Base-by-base conservation (phyloP, 2,888 invertebrate genomes). In the Galeopsomyia nigrocyanea region DNA sequence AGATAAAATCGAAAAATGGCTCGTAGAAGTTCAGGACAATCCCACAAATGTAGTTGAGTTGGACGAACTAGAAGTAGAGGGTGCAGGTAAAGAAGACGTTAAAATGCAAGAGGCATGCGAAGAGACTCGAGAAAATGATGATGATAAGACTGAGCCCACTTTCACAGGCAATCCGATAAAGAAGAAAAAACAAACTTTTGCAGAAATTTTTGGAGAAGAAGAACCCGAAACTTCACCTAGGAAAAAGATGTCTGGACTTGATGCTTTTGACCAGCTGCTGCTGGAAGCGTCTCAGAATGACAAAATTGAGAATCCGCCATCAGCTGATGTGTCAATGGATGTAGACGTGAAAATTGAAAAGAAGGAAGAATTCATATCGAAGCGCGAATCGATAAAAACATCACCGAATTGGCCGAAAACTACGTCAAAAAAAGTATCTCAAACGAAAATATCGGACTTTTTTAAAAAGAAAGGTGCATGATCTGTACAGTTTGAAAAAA, bases 1-100 rank as follows among this genome's bases (percentile, higher is more conserved):
- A 55, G 73, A 78, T n/a, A 76, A 74, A 39, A 78, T 82, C 71
- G 75, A 72, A 62, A 77, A 75, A 58, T 82, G 80, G 80, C 68
- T 81, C 7, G 70, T 69, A 53, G 68, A 67, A 58, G 76, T 76
- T 17, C 79, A 82, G 17, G 78, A 79, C n/a, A 64, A 68, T 22
- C 19, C 7, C n/a, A 22, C 53, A 51, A 22, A 16, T 17, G 47
- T 55, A 47, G 49, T 3, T n/a, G 51, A 39, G 39, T 39, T 39
- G 7, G 39, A 47, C 0, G 16, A 26, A 14, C 0, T 21, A 49
- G 66, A 66, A 58, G 60, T 17, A 31, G 14, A 66, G 13, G 39
- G 56, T 66, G 21, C 22, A 62, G 62, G 26, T 53, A 22, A 64
- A 47, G 56, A 60, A 5, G 58, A 60, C 17, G n/a, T 63, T 53